A percentile compares a stretch with the other conserved stretches of the same genome.
Evolutionary conservation across 2,797 vertebrate genomes (phyloP).

Genomic region (Tadarida brasiliensis): DNA sequence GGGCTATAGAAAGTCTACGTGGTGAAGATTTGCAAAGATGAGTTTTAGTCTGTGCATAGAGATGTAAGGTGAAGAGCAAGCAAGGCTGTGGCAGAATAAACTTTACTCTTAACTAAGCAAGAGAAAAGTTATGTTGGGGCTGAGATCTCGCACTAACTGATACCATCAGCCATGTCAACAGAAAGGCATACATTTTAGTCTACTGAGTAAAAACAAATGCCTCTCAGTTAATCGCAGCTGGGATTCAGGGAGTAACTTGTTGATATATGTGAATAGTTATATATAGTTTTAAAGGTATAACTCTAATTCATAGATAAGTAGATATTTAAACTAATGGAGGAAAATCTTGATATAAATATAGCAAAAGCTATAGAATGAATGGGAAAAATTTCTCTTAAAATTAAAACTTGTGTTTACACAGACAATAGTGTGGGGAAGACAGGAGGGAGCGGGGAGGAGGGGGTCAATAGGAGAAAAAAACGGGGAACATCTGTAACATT

Average conservation of each 20-base stretch:
- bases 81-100: not conserved
- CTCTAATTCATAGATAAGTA: not conserved
- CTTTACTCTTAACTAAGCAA: not conserved
- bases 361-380: not conserved
- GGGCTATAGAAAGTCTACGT: not conserved
- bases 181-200: not conserved
- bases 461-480: too few species aligned
- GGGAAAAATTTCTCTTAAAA: constrained; percentile 7
- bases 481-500: too few species aligned
- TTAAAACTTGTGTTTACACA: not conserved
- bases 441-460: too few species aligned
- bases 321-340: not conserved
- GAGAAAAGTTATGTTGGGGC: not conserved
- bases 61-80: not conserved
- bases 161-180: not conserved
- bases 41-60: not conserved
- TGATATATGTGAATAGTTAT: not conserved
- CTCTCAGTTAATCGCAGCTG: not conserved
- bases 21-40: not conserved
- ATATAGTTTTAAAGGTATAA: not conserved
- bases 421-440: too few species aligned
- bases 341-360: not conserved
- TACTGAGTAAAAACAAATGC: not conserved
- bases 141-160: not conserved
- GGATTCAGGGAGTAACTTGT: not conserved